Conservation (phyloP, 92 coral and sea anemone genomes). For the Diadumene lineata region DNA sequence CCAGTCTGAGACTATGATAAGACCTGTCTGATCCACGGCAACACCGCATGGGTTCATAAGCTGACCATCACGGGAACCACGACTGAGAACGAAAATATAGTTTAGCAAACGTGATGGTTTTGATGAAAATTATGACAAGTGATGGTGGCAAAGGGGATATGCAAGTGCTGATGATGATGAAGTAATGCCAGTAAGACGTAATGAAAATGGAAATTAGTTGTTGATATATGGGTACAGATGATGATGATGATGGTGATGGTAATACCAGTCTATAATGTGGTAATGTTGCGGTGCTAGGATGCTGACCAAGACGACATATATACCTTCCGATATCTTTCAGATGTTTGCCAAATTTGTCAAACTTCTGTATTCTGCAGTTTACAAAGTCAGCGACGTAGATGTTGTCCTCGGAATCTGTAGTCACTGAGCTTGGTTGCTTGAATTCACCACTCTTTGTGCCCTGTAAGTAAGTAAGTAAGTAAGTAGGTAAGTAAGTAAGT, state of each 20-base stretch:
- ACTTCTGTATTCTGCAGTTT: constrained; percentile 84
- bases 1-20: constrained; percentile 90
- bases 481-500: neutral
- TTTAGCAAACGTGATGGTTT: neutral
- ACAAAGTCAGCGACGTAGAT: constrained; percentile 85
- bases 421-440: constrained; percentile 84
- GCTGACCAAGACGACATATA: too few species aligned
- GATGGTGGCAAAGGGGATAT: neutral
- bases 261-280: too few species aligned
- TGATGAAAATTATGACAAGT: neutral
- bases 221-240: too few species aligned
- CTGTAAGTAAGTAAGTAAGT: constrained; percentile 2
- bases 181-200: neutral
- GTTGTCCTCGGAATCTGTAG: constrained; percentile 75
- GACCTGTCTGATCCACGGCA: constrained; percentile 72
- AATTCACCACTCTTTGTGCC: constrained; percentile 88
- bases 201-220: neutral
- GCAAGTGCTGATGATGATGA: neutral
- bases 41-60: constrained; percentile 93
- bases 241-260: neutral
- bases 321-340: constrained; percentile 63
- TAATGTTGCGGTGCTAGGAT: too few species aligned
- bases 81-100: constrained; percentile 6
- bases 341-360: constrained; percentile 80
- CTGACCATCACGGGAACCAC: constrained; percentile 86